These are phyloP conservation scores for Blomia tropicalis DNA, from an alignment of 2,888 invertebrate species.

Conservation along the genomic window DNA sequence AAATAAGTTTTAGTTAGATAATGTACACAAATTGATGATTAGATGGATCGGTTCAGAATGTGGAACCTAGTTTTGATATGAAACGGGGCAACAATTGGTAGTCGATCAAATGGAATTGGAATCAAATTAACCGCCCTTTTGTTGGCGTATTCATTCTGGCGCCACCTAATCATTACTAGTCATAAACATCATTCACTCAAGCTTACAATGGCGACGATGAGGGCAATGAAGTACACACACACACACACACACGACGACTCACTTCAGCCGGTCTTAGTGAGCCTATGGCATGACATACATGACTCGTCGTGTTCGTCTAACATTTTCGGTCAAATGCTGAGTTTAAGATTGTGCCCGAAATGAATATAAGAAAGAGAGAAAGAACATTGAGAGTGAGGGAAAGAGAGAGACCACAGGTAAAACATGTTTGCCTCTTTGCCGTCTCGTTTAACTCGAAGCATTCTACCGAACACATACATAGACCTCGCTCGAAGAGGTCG, in stretches of 20 bases:
- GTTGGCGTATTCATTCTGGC: neutral
- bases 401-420: constrained; percentile 11
- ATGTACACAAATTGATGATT: neutral
- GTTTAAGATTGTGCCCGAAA: constrained; percentile 28
- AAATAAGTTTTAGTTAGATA: neutral
- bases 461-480: neutral
- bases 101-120: neutral
- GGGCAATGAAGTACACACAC: neutral
- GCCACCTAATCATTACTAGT: neutral
- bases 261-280: neutral
- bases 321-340: constrained; percentile 29
- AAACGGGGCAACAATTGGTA: neutral
- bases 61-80: too few relatives aligned
- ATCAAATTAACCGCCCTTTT: neutral
- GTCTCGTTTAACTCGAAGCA: neutral
- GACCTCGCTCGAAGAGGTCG: constrained; percentile 12
- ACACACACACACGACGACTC: too few relatives aligned
- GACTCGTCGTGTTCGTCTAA: neutral
- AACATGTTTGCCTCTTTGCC: constrained; percentile 7
- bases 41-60: neutral
- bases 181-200: constrained; percentile 7
- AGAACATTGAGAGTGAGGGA: constrained; percentile 1
- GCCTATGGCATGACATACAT: neutral
- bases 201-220: neutral
- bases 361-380: neutral